phyloP scores from a whole-genome alignment of 2,888 invertebrate genomes.

The Tortricodes alternella region DNA sequence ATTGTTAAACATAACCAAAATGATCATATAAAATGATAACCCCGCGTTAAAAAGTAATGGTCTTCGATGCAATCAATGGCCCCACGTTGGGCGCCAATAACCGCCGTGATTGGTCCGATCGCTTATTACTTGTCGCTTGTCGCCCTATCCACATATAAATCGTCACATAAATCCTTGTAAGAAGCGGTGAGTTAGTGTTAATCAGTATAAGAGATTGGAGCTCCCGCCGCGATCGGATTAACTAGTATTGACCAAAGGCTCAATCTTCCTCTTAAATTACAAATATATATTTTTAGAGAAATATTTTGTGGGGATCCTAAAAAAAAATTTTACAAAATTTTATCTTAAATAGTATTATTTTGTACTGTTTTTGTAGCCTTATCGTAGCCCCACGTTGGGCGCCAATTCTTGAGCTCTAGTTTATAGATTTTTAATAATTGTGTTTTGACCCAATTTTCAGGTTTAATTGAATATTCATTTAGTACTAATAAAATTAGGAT shows the following conservation, averaged over 20 bases:
- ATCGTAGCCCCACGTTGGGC: conserved; percentile 48
- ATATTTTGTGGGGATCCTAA: no score
- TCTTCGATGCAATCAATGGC: no score
- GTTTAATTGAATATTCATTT: conserved; percentile 28
- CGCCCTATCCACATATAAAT: conserved; percentile 12
- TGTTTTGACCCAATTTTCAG: no score
- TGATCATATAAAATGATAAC: no score
- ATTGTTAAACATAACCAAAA: no score
- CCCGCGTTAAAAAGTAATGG: no score
- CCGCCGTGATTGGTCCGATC: conserved; percentile 2
- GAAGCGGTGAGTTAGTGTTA: conserved; percentile 23
- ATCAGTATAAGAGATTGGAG: conserved; percentile 26
- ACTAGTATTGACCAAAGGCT: conserved; percentile 8
- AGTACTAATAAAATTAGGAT: neutral
- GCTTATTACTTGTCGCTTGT: conserved; percentile 6
- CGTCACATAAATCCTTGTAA: conserved; percentile 3
- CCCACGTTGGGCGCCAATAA: conserved; percentile 39
- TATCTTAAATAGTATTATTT: conserved; percentile 7
- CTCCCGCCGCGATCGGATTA: conserved; percentile 1
- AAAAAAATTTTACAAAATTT: no score
- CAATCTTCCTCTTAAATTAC: neutral
- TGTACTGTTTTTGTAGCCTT: neutral
- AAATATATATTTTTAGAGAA: no score
- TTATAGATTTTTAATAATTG: no score
- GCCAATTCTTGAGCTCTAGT: no score